phyloP scores from a whole-genome alignment of 2,797 vertebrate genomes.

The Podarcis lilfordi region DNA sequence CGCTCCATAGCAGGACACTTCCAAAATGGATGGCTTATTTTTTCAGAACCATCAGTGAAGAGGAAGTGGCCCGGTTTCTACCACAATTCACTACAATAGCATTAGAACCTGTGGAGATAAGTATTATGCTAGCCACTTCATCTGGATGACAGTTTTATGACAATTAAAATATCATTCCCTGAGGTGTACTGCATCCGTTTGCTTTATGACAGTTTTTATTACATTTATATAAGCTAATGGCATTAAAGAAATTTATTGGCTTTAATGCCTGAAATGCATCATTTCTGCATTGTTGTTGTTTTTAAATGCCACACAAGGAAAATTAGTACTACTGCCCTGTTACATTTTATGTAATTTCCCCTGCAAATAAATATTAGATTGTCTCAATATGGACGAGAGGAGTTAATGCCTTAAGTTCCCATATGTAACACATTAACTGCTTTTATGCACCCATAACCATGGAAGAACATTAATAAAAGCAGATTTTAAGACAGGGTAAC shows the following conservation, averaged over 20 bases:
- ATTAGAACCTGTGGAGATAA: neutral
- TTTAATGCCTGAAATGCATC: neutral
- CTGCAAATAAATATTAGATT: conserved; percentile 8
- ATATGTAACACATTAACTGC: neutral
- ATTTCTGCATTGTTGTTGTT: neutral
- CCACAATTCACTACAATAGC: conserved; percentile 75
- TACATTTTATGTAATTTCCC: conserved; percentile 16
- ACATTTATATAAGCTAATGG: conserved; percentile 7
- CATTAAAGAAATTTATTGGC: conserved; percentile 3
- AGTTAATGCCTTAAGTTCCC: neutral
- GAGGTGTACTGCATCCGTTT: neutral
- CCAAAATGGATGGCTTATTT: neutral
- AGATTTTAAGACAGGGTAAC: neutral
- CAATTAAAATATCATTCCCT: conserved; percentile 16
- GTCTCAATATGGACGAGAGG: neutral
- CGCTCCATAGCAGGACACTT: neutral
- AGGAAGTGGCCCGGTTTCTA: conserved; percentile 34
- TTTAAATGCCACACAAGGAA: neutral
- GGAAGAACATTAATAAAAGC: neutral
- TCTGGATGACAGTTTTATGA: conserved; percentile 23
- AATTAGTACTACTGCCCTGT: neutral
- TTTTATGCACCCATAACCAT: neutral
- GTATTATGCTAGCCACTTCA: neutral
- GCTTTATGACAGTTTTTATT: neutral
- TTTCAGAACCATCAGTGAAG: neutral